Conservation (phyloP, 2,888 invertebrate genomes). For the Drosophila colorata region DNA sequence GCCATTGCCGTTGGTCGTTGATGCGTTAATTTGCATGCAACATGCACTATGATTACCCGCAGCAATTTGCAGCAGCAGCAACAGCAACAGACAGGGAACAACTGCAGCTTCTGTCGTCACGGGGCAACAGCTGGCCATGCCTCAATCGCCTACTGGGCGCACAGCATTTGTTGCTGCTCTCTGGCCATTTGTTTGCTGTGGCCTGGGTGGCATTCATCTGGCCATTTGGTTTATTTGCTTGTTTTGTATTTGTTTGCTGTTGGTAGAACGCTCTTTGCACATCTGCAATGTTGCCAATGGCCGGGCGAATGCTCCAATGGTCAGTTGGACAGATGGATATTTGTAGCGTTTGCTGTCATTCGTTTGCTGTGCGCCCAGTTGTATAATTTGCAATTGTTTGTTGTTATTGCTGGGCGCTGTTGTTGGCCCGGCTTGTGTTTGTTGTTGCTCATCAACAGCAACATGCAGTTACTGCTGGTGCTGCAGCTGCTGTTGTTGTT, state of each 20-base stretch:
- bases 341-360: slow-evolving; percentile 19
- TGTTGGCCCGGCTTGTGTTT: slow-evolving; percentile 48
- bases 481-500: slow-evolving; percentile 4
- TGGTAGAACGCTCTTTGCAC: slow-evolving; percentile 67
- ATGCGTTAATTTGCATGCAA: slow-evolving; percentile 80
- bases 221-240: slow-evolving; percentile 43
- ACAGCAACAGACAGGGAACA: slow-evolving; percentile 49
- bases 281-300: slow-evolving; percentile 57
- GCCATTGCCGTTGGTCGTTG: slow-evolving; percentile 55
- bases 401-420: slow-evolving; percentile 57
- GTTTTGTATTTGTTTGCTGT: slow-evolving; percentile 30
- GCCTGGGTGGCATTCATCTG: slow-evolving; percentile 18
- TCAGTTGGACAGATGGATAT: slow-evolving; percentile 13
- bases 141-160: slow-evolving; percentile 63
- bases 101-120: slow-evolving; percentile 32
- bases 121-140: slow-evolving; percentile 58
- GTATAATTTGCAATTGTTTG: slow-evolving; percentile 77
- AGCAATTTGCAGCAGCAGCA: slow-evolving; percentile 65
- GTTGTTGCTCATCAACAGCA: slow-evolving; percentile 38
- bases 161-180: slow-evolving; percentile 44
- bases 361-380: slow-evolving; percentile 74
- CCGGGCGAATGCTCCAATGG: slow-evolving; percentile 25
- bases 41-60: slow-evolving; percentile 80
- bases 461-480: slow-evolving; percentile 10
- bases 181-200: slow-evolving; percentile 11